Conservation (phyloP, 2,797 vertebrate genomes). For the Acomys russatus region DNA sequence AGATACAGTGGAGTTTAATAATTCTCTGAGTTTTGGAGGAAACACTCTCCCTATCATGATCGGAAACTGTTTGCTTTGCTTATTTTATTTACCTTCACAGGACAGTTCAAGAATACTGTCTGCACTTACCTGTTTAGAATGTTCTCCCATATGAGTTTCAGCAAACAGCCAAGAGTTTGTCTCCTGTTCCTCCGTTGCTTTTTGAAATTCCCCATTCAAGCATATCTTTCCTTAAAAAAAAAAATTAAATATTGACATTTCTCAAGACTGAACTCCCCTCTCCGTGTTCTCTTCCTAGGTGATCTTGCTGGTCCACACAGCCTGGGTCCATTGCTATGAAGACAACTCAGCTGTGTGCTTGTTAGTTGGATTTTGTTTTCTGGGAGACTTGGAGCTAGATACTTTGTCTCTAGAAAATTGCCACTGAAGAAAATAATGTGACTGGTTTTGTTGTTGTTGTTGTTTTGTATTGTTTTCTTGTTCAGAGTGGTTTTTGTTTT, state of each 20-base stretch:
- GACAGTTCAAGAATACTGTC: constrained; percentile 9
- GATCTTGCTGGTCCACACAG: neutral
- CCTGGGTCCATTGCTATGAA: neutral
- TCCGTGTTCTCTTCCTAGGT: neutral
- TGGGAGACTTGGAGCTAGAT: neutral
- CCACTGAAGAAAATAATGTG: neutral
- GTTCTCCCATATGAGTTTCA: constrained; percentile 6
- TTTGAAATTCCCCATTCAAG: neutral
- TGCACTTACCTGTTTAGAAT: neutral
- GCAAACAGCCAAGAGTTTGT: neutral
- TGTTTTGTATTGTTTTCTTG: neutral
- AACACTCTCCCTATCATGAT: neutral
- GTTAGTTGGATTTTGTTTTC: neutral
- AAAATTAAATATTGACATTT: neutral
- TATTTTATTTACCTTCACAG: constrained; percentile 23
- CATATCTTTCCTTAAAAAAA: neutral
- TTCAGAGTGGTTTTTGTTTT: constrained; percentile 16
- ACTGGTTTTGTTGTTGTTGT: neutral
- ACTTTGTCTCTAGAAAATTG: neutral
- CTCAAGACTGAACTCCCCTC: neutral
- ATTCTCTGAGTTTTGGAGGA: neutral
- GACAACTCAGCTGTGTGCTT: neutral
- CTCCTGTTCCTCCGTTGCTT: neutral
- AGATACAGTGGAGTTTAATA: neutral
- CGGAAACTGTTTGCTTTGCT: constrained; percentile 20